Evolutionary conservation across 1,140 invertebrate genomes (phyloP).

Genomic region (Calliphora vicina): DNA sequence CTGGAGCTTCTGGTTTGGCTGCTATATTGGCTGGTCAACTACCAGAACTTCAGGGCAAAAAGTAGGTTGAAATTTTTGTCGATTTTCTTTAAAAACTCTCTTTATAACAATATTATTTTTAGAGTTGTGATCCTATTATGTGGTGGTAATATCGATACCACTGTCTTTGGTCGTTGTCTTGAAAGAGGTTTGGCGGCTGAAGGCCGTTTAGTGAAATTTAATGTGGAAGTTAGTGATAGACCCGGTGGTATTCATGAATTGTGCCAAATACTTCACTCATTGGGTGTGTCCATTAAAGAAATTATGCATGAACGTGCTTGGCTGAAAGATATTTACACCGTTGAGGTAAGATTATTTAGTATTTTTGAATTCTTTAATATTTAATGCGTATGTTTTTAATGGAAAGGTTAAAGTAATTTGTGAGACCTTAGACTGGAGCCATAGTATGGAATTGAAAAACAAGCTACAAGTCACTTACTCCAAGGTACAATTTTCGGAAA

Average conservation of each 20-base stretch:
- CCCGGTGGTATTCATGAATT: slow-evolving; percentile 89
- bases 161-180: slow-evolving; percentile 85
- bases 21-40: slow-evolving; percentile 85
- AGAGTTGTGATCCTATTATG: slow-evolving; percentile 81
- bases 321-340: slow-evolving; percentile 89
- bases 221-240: slow-evolving; percentile 85
- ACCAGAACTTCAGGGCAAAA: slow-evolving; percentile 85
- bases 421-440: slow-evolving; percentile 83
- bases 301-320: slow-evolving; percentile 94
- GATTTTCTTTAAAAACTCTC: slow-evolving; percentile 87
- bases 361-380: too few species aligned
- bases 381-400: too few species aligned
- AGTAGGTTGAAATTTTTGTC: slow-evolving; percentile 74
- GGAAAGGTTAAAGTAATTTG: slow-evolving; percentile 73
- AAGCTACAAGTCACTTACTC: slow-evolving; percentile 70
- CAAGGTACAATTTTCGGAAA: slow-evolving; percentile 63
- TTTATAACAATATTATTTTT: slow-evolving; percentile 69
- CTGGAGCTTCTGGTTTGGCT: slow-evolving; percentile 86
- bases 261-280: slow-evolving; percentile 75
- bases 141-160: slow-evolving; percentile 95
- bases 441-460: slow-evolving; percentile 73
- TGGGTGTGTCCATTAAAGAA: slow-evolving; percentile 92
- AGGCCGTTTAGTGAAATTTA: slow-evolving; percentile 85
- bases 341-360: slow-evolving; percentile 77
- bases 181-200: slow-evolving; percentile 90